Conservation (phyloP, 30 jellyfish, hydroid and myxozoan species). For the Clytia hemisphaerica region DNA sequence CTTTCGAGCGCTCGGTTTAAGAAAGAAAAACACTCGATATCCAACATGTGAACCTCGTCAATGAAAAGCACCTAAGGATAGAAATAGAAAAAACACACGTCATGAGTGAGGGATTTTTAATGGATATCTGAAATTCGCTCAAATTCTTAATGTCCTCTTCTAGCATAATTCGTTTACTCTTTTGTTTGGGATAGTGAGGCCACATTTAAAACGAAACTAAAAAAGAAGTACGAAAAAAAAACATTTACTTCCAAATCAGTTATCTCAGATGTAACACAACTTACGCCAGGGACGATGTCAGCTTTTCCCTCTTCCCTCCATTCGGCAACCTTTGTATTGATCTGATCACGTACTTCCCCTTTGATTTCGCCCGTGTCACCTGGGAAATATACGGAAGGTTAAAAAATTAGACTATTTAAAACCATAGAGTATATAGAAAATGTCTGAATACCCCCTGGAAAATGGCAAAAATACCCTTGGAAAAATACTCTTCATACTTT, state of each 20-base stretch:
- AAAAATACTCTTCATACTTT: no score
- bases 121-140: background rate
- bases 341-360: constrained; percentile 92
- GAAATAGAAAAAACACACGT: background rate
- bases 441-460: no score
- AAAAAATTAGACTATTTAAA: no score
- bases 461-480: no score
- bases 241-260: no score
- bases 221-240: background rate
- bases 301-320: constrained; percentile 99
- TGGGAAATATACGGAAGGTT: no score
- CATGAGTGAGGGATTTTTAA: no score
- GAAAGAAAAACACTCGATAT: constrained; percentile 95
- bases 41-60: constrained; percentile 98
- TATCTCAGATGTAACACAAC: background rate
- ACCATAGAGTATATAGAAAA: no score
- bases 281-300: constrained; percentile 97
- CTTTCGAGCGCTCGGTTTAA: constrained; percentile 94
- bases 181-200: background rate
- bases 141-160: no score
- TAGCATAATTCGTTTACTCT: background rate
- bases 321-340: constrained; percentile 90
- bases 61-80: constrained; percentile 67
- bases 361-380: constrained; percentile 99
- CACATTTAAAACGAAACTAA: background rate